Conservation (phyloP, 2,888 invertebrate genomes). For the Drosophila borealis region DNA sequence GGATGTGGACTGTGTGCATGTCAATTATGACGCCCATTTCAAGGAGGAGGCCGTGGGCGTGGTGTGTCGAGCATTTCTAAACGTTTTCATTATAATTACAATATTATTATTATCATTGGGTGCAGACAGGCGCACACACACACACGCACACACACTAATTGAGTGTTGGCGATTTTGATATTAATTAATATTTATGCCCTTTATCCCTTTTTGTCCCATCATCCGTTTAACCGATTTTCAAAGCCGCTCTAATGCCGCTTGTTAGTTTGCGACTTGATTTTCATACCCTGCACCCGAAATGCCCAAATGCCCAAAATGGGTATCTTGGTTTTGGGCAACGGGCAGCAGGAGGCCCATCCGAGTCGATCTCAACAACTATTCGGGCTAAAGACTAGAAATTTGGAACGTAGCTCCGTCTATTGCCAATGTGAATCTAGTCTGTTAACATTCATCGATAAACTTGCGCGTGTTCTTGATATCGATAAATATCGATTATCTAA, state of each 20-base stretch:
- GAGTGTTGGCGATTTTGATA: conserved; percentile 61
- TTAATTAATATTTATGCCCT: conserved; percentile 66
- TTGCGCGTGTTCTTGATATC: too few species aligned
- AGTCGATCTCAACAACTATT: too few species aligned
- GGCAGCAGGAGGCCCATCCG: too few species aligned
- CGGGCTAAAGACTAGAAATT: too few species aligned
- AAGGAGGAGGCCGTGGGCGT: conserved; percentile 11
- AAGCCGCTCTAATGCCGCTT: conserved; percentile 39
- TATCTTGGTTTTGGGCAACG: too few species aligned
- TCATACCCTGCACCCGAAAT: not conserved
- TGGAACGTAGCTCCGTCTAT: too few species aligned
- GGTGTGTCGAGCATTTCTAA: conserved; percentile 51
- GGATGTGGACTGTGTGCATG: not conserved
- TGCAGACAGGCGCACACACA: conserved; percentile 32
- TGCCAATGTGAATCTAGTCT: too few species aligned
- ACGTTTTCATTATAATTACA: conserved; percentile 74
- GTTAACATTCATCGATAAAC: too few species aligned
- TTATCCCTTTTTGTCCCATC: not conserved
- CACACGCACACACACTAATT: conserved; percentile 26
- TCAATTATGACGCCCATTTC: conserved; percentile 34
- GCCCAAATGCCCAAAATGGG: too few species aligned
- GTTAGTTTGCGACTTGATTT: not conserved
- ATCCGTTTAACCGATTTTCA: conserved; percentile 36
- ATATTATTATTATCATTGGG: conserved; percentile 61
- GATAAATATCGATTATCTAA: too few species aligned